Evolutionary conservation across 1,140 invertebrate genomes (phyloP).

Genomic region (Ruditapes philippinarum): DNA sequence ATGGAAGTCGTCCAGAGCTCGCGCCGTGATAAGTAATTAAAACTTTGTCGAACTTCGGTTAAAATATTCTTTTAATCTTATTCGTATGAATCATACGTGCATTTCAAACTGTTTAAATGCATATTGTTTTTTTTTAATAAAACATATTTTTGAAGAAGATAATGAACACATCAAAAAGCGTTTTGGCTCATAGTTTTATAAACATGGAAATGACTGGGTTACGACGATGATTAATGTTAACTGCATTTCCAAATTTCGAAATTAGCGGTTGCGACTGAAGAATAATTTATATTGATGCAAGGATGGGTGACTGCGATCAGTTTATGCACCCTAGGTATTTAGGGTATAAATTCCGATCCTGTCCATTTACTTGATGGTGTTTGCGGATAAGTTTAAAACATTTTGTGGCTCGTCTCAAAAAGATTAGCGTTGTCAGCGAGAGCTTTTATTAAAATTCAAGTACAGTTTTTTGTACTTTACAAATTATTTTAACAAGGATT

Average conservation of each 20-base stretch:
- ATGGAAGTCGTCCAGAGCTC: constrained; percentile 6
- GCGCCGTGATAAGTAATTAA: constrained; percentile 21
- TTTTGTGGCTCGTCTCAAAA: not conserved
- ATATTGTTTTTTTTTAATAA: constrained; percentile 10
- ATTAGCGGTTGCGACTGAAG: constrained; percentile 3
- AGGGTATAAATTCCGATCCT: not conserved
- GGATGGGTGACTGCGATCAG: constrained; percentile 4
- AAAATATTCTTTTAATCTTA: not conserved
- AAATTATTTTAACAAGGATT: constrained; percentile 22
- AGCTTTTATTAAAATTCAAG: constrained; percentile 8
- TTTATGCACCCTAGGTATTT: constrained; percentile 11
- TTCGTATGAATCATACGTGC: constrained; percentile 40
- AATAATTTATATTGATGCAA: not conserved
- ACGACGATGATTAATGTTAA: constrained; percentile 1
- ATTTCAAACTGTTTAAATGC: not conserved
- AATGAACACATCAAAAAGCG: not conserved
- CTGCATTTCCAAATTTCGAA: constrained; percentile 17
- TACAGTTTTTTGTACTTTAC: not conserved
- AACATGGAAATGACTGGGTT: constrained; percentile 3
- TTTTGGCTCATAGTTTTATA: not conserved
- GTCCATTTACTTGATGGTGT: not conserved
- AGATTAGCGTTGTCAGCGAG: not conserved
- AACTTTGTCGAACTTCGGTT: constrained; percentile 4
- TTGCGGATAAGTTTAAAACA: not conserved
- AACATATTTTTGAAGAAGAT: not conserved